Percentiles rank a stretch among this genome's conserved stretches.
These are phyloP conservation scores for Phenacoccus solenopsis DNA, from an alignment of 1,140 invertebrate genomes.

Conservation along the genomic window DNA sequence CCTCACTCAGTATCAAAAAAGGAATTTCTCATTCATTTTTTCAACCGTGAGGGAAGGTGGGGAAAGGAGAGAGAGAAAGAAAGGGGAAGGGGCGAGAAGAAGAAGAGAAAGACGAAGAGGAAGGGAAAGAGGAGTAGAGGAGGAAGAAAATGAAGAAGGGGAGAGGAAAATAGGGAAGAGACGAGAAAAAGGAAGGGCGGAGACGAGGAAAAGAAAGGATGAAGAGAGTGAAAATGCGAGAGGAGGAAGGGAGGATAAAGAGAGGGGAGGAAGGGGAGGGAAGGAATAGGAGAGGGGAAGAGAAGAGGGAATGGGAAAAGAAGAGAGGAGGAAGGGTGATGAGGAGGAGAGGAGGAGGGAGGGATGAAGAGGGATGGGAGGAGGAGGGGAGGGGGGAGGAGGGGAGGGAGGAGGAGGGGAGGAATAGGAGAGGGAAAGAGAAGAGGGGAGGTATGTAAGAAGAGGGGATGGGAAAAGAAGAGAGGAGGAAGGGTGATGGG, in stretches of 20 bases:
- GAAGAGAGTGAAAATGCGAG: too few relatives aligned
- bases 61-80: too few relatives aligned
- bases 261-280: neutral
- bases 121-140: too few relatives aligned
- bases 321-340: neutral
- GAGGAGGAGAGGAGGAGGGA: too few relatives aligned
- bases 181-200: neutral
- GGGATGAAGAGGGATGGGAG: too few relatives aligned
- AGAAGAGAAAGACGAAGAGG: neutral
- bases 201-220: neutral
- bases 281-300: too few relatives aligned
- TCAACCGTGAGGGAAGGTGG: too few relatives aligned
- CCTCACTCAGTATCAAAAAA: too few relatives aligned
- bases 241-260: too few relatives aligned
- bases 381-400: neutral
- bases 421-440: neutral
- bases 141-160: neutral
- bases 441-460: neutral
- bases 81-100: neutral
- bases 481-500: neutral
- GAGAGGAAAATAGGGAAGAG: neutral
- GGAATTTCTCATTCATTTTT: too few relatives aligned
- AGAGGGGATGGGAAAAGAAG: neutral
- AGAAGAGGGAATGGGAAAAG: too few relatives aligned
- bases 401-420: neutral